Conservation (phyloP, 1,140 invertebrate species). For the Pristionchus pacificus region DNA sequence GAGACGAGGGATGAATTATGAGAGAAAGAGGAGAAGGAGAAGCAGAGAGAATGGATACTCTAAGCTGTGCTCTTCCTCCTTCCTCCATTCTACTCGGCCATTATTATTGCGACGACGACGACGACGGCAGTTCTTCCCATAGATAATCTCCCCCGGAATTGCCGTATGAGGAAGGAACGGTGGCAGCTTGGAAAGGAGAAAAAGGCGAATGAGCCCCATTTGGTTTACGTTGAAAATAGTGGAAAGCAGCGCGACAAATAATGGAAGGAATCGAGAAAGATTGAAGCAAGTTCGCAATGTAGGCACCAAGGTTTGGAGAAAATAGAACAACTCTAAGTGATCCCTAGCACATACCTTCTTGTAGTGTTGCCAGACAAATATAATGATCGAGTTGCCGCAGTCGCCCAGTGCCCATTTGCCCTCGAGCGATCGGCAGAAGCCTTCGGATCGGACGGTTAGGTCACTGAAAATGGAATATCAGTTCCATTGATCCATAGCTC, state of each 20-base stretch:
- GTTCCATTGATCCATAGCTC: too few species aligned
- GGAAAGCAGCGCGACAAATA: too few species aligned
- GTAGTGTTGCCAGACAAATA: slow-evolving; percentile 57
- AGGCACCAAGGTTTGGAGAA: not conserved
- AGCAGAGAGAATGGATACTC: too few species aligned
- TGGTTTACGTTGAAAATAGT: not conserved
- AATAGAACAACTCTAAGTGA: not conserved
- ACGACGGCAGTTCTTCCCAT: too few species aligned
- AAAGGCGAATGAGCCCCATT: not conserved
- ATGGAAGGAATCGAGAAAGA: too few species aligned
- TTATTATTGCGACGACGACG: too few species aligned
- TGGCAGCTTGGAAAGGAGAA: not conserved
- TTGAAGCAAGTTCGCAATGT: too few species aligned
- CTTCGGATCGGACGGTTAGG: slow-evolving; percentile 54
- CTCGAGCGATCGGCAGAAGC: slow-evolving; percentile 51
- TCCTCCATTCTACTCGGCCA: too few species aligned
- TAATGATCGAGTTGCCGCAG: slow-evolving; percentile 55
- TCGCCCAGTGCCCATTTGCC: slow-evolving; percentile 57
- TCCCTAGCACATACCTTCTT: slow-evolving; percentile 43
- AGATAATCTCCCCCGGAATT: too few species aligned
- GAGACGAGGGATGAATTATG: not conserved
- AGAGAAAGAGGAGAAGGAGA: slow-evolving; percentile 10
- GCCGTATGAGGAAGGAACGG: too few species aligned
- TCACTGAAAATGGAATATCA: slow-evolving; percentile 40
- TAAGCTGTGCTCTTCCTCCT: too few species aligned